phyloP scores from a whole-genome alignment of 2,797 vertebrate species.

The Smutsia temminckii region DNA sequence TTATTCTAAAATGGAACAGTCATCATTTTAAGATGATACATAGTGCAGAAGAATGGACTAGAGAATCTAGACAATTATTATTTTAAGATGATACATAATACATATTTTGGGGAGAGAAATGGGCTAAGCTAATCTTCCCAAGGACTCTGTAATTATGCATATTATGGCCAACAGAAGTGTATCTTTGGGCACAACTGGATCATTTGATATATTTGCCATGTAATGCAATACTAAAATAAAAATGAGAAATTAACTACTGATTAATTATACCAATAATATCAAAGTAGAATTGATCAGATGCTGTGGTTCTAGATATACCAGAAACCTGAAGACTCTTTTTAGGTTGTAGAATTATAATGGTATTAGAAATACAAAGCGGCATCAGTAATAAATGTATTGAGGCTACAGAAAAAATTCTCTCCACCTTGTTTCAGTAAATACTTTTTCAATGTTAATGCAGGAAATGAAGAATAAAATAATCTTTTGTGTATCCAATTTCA shows the following conservation, averaged over 20 bases:
- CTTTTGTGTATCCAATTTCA: neutral
- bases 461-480: neutral
- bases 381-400: neutral
- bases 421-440: neutral
- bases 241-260: neutral
- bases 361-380: neutral
- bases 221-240: neutral
- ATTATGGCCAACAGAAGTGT: neutral
- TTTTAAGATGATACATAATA: neutral
- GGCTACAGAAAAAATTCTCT: neutral
- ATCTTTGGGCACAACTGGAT: neutral
- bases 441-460: neutral
- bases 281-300: neutral
- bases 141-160: neutral
- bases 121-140: neutral
- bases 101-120: neutral
- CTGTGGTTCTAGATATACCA: neutral
- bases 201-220: neutral
- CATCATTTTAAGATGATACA: neutral
- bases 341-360: neutral
- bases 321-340: neutral
- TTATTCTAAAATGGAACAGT: neutral
- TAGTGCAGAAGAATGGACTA: neutral
- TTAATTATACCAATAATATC: neutral
- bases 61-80: neutral